Evolutionary conservation across 2,113 vertebrate species (phyloP).

Genomic region (Peucedramus taeniatus): DNA sequence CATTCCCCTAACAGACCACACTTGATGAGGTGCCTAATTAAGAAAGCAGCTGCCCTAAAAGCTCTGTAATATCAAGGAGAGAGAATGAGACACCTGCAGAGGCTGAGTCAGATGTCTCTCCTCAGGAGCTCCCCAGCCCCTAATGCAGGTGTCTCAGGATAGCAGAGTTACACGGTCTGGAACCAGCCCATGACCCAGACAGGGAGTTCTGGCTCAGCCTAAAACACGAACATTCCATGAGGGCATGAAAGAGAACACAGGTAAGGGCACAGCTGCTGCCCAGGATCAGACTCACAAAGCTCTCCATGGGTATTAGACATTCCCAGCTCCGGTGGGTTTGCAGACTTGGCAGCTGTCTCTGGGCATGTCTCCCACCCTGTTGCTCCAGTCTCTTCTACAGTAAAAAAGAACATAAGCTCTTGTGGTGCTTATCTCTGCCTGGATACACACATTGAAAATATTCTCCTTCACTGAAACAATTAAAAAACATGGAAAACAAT

Average conservation of each 20-base stretch:
- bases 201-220: background rate
- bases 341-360: background rate
- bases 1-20: background rate
- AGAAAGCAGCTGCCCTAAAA: background rate
- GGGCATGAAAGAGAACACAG: background rate
- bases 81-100: background rate
- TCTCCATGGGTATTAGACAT: background rate
- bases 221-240: background rate
- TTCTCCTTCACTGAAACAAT: background rate
- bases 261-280: background rate
- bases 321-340: accelerated
- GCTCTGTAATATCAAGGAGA: background rate
- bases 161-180: background rate
- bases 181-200: background rate
- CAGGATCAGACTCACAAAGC: background rate
- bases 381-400: background rate
- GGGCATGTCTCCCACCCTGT: background rate
- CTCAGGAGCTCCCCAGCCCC: background rate
- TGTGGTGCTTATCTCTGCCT: background rate
- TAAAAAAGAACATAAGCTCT: background rate
- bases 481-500: background rate
- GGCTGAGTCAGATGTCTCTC: background rate
- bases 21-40: background rate
- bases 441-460: background rate
- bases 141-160: background rate